Evolutionary conservation across 2,797 vertebrate genomes (phyloP), one percentile per base, ranked within the genome.

Genomic region (Euphonia xanthogaster): DNA sequence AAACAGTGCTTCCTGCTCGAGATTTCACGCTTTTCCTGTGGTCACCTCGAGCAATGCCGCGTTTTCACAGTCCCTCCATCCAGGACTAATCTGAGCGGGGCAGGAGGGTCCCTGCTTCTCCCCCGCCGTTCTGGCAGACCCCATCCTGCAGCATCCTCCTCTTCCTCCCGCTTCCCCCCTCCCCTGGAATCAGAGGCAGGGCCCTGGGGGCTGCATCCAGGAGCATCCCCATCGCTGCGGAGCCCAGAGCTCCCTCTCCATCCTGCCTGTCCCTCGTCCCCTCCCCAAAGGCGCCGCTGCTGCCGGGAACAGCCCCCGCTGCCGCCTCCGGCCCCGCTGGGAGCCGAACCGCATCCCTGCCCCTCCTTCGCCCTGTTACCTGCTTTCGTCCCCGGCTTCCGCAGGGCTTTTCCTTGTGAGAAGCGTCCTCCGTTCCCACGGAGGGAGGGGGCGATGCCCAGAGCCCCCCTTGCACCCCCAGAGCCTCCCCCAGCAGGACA

Each of bases 11-110:
- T 45, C 55, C 30, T 4, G 12, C 20, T 10, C 3, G 12, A 16
- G 16, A 17, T 62, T 7, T 7, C 33, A 12, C 14, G 45, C 19
- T 65, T 50, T 37, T 55, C 40, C 39, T 27, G 18, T 1, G n/a
- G 39, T 37, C 47, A 4, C 13, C 25, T 5, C 1, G 1, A 7
- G 24, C 16, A 42, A 66, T 1, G 8, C 2, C 4, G 39, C 4
- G 23, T 44, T 48, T n/a, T 35, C 67, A 30, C 13, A 23, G 33
- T 18, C 14, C 76, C 30, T 47, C 35, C 19, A 1, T 5, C 24
- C 33, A 4, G 22, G 62, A 31, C 8, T 14, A 12, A 58, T 3
- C 51, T 7, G 33, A 58, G 18, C 48, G 23, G 30, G 20, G 4
- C 33, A 12, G 53, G 24, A 17, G 24, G 21, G 27, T 28, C 74